Percentiles rank a stretch among this genome's conserved stretches.
phyloP scores from a whole-genome alignment of 2,113 vertebrate genomes.

The Petroica traversi region DNA sequence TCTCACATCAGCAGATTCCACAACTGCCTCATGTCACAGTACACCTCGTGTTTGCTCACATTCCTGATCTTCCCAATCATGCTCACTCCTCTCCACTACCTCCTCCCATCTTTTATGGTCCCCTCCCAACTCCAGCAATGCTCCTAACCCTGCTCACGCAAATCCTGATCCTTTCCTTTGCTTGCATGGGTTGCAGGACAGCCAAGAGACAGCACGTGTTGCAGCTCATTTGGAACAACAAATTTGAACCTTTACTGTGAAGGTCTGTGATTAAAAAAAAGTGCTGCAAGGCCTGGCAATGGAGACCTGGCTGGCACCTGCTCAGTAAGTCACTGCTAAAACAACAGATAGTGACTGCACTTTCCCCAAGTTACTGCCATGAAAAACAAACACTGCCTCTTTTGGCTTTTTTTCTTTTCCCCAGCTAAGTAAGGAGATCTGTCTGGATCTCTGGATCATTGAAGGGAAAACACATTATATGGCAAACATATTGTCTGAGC shows the following conservation, averaged over 20 bases:
- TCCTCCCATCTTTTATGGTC: neutral
- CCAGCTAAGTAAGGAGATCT: neutral
- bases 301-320: fast-evolving
- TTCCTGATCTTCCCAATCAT: neutral
- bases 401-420: neutral
- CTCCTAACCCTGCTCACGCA: fast-evolving
- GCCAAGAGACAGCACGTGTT: fast-evolving
- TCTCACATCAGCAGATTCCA: neutral
- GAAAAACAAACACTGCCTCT: neutral
- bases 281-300: neutral
- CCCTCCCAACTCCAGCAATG: neutral
- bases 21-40: fast-evolving
- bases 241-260: too few species aligned
- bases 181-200: neutral
- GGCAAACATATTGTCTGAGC: neutral
- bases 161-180: neutral
- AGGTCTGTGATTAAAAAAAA: too few species aligned
- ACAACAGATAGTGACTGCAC: neutral
- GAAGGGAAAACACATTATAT: neutral
- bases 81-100: neutral
- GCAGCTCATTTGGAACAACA: neutral
- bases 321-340: neutral
- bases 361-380: neutral
- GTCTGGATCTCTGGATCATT: neutral
- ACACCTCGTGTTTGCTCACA: fast-evolving